phyloP scores from a whole-genome alignment of 2,888 invertebrate genomes.

The Morpho helenor region DNA sequence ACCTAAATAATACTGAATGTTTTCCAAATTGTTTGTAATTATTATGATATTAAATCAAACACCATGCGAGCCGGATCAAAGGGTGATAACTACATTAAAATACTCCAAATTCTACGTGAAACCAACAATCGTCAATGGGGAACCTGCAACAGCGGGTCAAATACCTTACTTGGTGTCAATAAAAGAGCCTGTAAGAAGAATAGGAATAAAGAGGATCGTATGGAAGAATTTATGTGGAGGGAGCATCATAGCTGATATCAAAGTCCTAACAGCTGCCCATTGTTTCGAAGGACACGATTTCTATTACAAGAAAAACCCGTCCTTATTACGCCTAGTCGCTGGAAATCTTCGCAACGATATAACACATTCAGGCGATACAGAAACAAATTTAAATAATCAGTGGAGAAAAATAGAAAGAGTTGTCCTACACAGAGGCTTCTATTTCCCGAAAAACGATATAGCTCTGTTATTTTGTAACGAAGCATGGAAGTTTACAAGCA shows the following conservation, averaged over 20 bases:
- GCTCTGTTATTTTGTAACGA: conserved; percentile 39
- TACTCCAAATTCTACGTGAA: conserved; percentile 40
- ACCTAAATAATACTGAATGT: conserved; percentile 26
- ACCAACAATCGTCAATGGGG: conserved; percentile 47
- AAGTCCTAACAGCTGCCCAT: conserved; percentile 56
- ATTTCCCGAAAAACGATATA: conserved; percentile 46
- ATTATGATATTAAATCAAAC: conserved; percentile 9
- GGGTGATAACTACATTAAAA: conserved; percentile 50
- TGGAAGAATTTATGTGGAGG: conserved; percentile 59
- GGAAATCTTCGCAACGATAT: conserved; percentile 39
- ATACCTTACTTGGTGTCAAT: conserved; percentile 56
- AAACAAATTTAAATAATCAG: conserved; percentile 32
- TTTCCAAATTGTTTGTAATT: conserved; percentile 20
- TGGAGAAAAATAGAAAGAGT: conserved; percentile 34
- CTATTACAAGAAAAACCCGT: conserved; percentile 34
- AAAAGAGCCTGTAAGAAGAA: conserved; percentile 36
- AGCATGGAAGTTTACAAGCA: conserved; percentile 34
- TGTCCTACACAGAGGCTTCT: conserved; percentile 31
- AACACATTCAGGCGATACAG: conserved; percentile 34
- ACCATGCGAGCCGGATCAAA: conserved; percentile 34
- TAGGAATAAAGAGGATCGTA: conserved; percentile 13
- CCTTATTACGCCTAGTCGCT: conserved; percentile 42
- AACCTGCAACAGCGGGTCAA: conserved; percentile 35
- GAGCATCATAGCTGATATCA: conserved; percentile 43
- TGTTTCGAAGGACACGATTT: conserved; percentile 55